Conservation (phyloP, 2,113 vertebrate genomes). For the Oreochromis niloticus region DNA sequence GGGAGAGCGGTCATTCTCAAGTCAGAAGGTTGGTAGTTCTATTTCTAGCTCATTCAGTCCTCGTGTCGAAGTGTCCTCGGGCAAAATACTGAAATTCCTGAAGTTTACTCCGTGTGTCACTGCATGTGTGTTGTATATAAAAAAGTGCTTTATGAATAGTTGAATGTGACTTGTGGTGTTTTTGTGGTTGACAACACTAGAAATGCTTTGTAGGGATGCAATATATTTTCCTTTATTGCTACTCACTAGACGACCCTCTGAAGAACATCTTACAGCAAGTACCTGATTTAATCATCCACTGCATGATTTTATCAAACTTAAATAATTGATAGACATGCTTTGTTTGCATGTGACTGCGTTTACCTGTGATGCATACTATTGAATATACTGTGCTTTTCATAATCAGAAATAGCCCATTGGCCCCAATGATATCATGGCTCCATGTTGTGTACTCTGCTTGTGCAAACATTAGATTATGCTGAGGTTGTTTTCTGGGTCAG, state of each 20-base stretch:
- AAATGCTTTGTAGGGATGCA: not conserved
- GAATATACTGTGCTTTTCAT: not conserved
- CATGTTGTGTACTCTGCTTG: conserved; percentile 36
- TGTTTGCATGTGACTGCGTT: not conserved
- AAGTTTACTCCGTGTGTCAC: not conserved
- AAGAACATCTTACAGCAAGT: not conserved
- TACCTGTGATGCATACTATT: not conserved
- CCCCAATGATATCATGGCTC: conserved; percentile 66
- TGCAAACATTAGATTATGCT: conserved; percentile 65
- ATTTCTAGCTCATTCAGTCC: not conserved
- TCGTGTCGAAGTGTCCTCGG: fast-evolving
- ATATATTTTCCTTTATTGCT: not conserved
- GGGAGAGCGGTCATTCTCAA: not conserved
- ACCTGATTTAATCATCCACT: not conserved
- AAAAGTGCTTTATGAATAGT: not conserved
- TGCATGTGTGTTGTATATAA: not conserved
- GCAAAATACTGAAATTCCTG: not conserved
- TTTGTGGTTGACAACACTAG: not conserved
- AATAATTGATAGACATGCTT: not conserved
- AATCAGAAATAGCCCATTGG: conserved; percentile 12
- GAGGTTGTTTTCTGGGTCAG: conserved; percentile 76
- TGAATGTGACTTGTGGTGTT: not conserved
- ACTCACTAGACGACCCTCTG: not conserved
- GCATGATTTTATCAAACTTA: not conserved
- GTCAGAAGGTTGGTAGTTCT: not conserved